These are phyloP conservation scores for Tachuris rubrigastra DNA, from an alignment of 2,113 vertebrate genomes.

Conservation along the genomic window DNA sequence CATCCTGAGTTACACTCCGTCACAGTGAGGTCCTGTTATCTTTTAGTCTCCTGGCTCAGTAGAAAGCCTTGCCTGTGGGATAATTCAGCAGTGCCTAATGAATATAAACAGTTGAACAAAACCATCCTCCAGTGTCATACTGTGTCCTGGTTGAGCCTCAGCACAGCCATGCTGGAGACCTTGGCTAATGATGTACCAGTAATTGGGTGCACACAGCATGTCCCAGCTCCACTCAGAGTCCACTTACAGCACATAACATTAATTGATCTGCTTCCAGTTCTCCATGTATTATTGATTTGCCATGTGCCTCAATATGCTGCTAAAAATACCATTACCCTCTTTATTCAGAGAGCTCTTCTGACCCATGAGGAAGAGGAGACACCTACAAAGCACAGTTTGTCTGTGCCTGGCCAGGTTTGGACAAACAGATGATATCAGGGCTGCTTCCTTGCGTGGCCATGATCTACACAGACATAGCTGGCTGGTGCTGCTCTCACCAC, in stretches of 20 bases:
- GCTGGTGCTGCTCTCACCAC: background rate
- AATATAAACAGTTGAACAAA: background rate
- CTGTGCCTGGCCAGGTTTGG: background rate
- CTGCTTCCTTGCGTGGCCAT: accelerated
- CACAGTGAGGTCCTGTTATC: background rate
- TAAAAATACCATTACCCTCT: background rate
- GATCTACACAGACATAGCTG: background rate
- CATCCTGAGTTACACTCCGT: background rate
- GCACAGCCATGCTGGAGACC: background rate
- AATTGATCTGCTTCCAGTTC: background rate
- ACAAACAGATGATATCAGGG: background rate
- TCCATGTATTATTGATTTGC: background rate
- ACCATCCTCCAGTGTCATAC: background rate
- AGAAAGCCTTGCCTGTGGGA: background rate
- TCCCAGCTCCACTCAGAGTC: background rate
- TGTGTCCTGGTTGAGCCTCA: background rate
- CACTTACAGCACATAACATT: accelerated
- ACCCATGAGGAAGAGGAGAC: background rate
- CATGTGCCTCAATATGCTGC: background rate
- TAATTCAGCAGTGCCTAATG: background rate
- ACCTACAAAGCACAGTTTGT: background rate
- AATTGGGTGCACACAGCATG: background rate
- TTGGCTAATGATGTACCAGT: background rate
- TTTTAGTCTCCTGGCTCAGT: background rate
- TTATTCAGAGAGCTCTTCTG: background rate